Percentiles rank a stretch among this genome's conserved stretches.
These are phyloP conservation scores for Callosobruchus maculatus DNA, from an alignment of 2,888 invertebrate species.

Conservation along the genomic window DNA sequence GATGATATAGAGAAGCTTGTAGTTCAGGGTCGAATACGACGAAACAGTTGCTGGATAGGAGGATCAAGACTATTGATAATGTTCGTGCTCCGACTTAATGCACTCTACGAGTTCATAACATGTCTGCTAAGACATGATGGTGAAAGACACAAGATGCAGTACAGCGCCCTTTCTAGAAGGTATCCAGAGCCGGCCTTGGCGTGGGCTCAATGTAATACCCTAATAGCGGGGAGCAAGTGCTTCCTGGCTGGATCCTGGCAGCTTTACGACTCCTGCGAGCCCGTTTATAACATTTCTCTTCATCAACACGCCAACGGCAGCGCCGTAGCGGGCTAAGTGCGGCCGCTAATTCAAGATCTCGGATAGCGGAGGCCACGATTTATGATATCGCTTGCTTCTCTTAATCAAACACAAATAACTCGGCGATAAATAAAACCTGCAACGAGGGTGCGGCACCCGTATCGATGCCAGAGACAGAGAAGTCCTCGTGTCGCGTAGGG, in stretches of 20 bases:
- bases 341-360: conserved; percentile 21
- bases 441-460: background rate
- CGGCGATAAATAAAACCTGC: background rate
- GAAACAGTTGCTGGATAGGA: too few relatives aligned
- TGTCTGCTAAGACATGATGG: too few relatives aligned
- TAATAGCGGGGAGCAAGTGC: conserved; percentile 38
- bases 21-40: too few relatives aligned
- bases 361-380: background rate
- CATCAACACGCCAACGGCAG: conserved; percentile 31
- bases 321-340: conserved; percentile 24
- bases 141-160: too few relatives aligned
- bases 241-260: conserved; percentile 43
- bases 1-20: too few relatives aligned
- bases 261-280: conserved; percentile 42
- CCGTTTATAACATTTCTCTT: conserved; percentile 43
- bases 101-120: too few relatives aligned
- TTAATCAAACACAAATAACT: background rate
- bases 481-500: background rate
- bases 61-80: too few relatives aligned
- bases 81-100: too few relatives aligned
- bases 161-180: background rate
- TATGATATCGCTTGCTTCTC: background rate
- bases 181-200: background rate
- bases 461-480: background rate
- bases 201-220: conserved; percentile 37